Percentiles rank a stretch among this genome's conserved stretches.
phyloP scores from a whole-genome alignment of 2,797 vertebrate species.

The Aselliscus stoliczkanus region DNA sequence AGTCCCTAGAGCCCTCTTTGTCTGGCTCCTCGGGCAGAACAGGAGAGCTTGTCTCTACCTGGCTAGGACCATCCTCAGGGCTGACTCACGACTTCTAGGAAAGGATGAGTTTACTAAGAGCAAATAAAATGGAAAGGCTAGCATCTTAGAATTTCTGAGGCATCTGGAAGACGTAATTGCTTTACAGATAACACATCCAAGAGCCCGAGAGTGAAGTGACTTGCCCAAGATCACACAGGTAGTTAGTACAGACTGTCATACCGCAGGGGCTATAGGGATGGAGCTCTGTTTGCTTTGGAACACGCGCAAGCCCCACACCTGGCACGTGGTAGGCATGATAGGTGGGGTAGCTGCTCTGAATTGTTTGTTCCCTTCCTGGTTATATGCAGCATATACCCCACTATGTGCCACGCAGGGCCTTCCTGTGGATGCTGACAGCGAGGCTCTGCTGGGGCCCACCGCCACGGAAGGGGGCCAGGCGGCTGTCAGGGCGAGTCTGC shows the following conservation, averaged over 20 bases:
- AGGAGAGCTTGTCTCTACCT: rapidly evolving
- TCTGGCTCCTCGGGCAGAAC: not conserved
- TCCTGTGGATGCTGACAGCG: not conserved
- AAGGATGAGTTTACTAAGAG: not conserved
- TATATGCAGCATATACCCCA: rapidly evolving
- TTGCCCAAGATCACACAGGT: not conserved
- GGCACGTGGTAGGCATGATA: rapidly evolving
- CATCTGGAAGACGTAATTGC: not conserved
- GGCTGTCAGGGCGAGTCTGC: not conserved
- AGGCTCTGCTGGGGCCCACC: no score
- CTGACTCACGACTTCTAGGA: not conserved
- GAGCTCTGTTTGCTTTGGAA: not conserved
- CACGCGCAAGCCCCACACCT: no score
- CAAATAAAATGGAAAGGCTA: not conserved
- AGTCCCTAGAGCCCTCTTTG: not conserved
- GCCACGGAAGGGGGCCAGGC: no score
- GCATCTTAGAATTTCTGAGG: not conserved
- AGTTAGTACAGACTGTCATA: not conserved
- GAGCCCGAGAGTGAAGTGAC: not conserved
- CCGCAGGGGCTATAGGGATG: rapidly evolving
- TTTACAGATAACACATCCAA: not conserved
- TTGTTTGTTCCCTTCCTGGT: not conserved
- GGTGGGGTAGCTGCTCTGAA: rapidly evolving
- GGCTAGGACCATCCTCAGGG: not conserved
- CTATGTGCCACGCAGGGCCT: rapidly evolving